These are phyloP conservation scores for Trypoxylus dichotomus DNA, from an alignment of 1,140 invertebrate genomes.

Conservation along the genomic window DNA sequence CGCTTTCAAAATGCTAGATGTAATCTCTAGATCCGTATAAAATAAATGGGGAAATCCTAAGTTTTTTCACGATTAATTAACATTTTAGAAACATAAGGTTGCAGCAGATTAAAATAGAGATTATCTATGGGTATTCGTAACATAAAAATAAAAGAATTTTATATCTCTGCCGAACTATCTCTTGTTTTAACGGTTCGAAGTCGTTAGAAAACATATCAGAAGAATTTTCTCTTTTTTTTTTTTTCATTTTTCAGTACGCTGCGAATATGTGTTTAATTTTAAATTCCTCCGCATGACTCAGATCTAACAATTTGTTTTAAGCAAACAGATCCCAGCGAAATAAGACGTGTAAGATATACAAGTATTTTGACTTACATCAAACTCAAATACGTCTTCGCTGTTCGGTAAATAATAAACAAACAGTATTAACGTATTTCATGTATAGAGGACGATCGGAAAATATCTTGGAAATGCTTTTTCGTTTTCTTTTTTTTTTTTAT, in stretches of 20 bases:
- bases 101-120: background rate
- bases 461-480: background rate
- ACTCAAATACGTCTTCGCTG: background rate
- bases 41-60: background rate
- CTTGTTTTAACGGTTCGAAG: background rate
- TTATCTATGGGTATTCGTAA: background rate
- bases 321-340: background rate
- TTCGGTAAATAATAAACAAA: background rate
- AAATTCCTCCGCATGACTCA: background rate
- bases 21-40: background rate
- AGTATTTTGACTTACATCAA: background rate
- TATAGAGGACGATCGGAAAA: background rate
- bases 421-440: background rate
- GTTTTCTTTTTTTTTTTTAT: background rate
- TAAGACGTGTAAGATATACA: background rate
- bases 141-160: too few species aligned
- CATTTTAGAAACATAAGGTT: background rate
- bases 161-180: too few species aligned
- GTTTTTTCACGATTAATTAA: background rate
- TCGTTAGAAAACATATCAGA: background rate
- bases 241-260: background rate
- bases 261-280: background rate
- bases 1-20: background rate
- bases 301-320: background rate
- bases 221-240: background rate